Conservation (phyloP, 2,888 invertebrate genomes). For the Microplitis manilae region DNA sequence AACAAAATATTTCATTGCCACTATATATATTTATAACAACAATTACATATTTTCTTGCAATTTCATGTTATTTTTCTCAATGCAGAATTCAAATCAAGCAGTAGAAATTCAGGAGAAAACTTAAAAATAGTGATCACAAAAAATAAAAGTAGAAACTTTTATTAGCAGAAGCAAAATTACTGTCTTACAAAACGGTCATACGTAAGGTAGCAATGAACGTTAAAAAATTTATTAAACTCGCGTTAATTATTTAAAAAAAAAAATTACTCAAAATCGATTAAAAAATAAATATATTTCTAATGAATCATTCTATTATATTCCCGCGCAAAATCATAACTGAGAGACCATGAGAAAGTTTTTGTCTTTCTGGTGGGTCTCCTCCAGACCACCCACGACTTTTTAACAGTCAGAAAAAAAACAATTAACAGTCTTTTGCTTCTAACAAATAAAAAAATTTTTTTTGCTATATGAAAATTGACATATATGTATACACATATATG, state of each 20-base stretch:
- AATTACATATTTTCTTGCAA: no score
- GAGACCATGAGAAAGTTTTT: background rate
- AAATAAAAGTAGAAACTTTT: no score
- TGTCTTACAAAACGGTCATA: no score
- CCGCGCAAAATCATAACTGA: background rate
- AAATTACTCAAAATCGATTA: background rate
- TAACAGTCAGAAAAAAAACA: background rate
- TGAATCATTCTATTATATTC: background rate
- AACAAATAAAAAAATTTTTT: background rate
- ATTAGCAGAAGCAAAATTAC: no score
- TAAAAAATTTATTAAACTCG: no score
- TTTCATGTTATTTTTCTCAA: no score
- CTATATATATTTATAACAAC: no score
- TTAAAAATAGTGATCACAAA: no score
- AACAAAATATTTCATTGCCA: no score
- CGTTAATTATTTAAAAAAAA: constrained; percentile 44
- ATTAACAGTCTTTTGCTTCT: background rate
- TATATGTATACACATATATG: constrained; percentile 8
- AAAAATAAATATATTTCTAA: background rate
- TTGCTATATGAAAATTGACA: background rate
- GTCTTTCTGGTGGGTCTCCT: background rate
- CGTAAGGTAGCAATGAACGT: no score
- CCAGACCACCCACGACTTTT: background rate
- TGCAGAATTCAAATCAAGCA: no score
- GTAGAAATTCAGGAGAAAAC: no score